Percentiles rank a stretch among this genome's conserved stretches.
These are phyloP conservation scores for Novumbra hubbsi DNA, from an alignment of 2,797 vertebrate species.

Conservation along the genomic window DNA sequence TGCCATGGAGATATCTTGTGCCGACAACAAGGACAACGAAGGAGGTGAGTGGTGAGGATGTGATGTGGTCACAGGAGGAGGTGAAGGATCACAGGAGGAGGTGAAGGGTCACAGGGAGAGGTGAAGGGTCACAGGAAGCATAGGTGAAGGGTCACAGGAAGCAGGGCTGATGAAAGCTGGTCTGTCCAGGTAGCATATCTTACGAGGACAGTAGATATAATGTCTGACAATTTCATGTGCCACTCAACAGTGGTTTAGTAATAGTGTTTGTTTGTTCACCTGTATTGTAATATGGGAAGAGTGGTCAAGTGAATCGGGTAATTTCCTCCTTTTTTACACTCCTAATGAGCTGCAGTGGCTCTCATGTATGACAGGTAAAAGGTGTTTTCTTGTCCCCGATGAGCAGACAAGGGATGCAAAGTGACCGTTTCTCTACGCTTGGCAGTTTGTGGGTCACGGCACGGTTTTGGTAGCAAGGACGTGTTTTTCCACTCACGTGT, in stretches of 20 bases:
- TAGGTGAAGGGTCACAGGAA: neutral
- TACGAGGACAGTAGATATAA: neutral
- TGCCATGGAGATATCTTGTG: conserved; percentile 89
- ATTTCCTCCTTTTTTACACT: neutral
- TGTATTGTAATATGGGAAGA: neutral
- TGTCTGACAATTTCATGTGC: neutral
- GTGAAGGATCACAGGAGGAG: neutral
- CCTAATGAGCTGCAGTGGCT: neutral
- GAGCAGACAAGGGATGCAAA: neutral
- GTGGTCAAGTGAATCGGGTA: neutral
- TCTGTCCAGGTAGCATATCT: too few species aligned
- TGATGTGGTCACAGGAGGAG: neutral
- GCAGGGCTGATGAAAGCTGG: too few species aligned
- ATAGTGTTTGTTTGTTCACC: neutral
- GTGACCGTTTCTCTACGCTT: too few species aligned
- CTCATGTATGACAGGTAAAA: neutral
- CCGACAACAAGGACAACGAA: conserved; percentile 90
- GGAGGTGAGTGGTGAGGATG: conserved; percentile 77
- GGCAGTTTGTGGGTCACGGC: too few species aligned
- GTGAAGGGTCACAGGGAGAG: neutral
- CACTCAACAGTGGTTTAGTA: neutral
- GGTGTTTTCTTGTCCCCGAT: neutral
- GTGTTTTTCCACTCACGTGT: too few species aligned
- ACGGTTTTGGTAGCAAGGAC: too few species aligned
- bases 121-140: neutral